A percentile compares a stretch with the other conserved stretches of the same genome.
phyloP scores from a whole-genome alignment of 2,113 vertebrate genomes.

The Argyrosomus japonicus region DNA sequence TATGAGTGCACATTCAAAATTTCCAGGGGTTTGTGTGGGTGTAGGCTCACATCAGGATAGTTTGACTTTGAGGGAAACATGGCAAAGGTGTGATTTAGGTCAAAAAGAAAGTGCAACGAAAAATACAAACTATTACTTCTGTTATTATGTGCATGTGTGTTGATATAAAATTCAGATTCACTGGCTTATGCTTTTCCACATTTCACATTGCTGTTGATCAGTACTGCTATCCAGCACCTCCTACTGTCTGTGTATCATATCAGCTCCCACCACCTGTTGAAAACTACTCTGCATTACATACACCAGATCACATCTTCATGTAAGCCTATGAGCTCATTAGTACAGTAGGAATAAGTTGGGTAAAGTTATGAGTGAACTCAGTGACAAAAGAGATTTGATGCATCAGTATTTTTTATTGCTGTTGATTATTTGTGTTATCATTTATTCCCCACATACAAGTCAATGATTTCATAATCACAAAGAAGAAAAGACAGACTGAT shows the following conservation, averaged over 20 bases:
- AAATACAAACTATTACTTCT: no score
- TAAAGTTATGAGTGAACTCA: not conserved
- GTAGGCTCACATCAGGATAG: conserved; percentile 2
- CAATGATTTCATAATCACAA: conserved; percentile 3
- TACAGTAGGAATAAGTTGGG: not conserved
- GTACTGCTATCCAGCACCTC: not conserved
- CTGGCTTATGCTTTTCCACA: not conserved
- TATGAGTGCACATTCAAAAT: conserved; percentile 2
- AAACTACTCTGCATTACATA: conserved; percentile 9
- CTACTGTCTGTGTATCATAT: conserved; percentile 8
- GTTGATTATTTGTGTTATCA: conserved; percentile 7
- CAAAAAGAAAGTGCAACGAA: not conserved
- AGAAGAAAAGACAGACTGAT: not conserved
- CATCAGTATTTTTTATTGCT: conserved; percentile 20
- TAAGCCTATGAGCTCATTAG: not conserved
- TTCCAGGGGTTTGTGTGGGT: conserved; percentile 7
- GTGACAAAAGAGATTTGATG: conserved; percentile 14
- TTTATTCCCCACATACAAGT: not conserved
- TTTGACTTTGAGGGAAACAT: conserved; percentile 23
- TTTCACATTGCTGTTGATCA: conserved; percentile 5
- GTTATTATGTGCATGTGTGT: no score
- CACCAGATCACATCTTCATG: not conserved
- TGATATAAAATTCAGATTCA: conserved; percentile 9
- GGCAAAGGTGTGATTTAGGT: conserved; percentile 18
- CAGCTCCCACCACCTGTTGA: conserved; percentile 23